phyloP scores from a whole-genome alignment of 2,888 invertebrate genomes.

The Dendrolimus houi region DNA sequence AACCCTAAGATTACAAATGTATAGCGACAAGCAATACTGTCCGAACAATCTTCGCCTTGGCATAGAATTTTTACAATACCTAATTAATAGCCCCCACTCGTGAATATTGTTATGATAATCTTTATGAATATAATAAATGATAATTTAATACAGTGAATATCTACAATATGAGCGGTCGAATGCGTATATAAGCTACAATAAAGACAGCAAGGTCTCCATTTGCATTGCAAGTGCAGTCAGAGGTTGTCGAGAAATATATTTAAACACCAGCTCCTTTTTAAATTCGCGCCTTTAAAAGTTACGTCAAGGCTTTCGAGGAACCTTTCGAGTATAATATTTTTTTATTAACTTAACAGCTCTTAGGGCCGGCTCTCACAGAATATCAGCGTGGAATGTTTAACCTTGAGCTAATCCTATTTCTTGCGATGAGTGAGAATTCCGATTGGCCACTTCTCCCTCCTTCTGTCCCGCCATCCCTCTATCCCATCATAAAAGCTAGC shows the following conservation, averaged over 20 bases:
- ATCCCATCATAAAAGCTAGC: too few relatives aligned
- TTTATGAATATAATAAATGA: slow-evolving; percentile 4
- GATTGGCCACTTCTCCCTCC: too few relatives aligned
- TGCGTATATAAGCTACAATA: neutral
- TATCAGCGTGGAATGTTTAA: too few relatives aligned
- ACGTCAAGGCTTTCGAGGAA: neutral
- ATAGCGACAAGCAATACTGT: neutral
- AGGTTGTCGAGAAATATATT: neutral
- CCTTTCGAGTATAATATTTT: neutral
- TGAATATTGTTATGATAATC: slow-evolving; percentile 24
- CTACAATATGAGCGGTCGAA: neutral
- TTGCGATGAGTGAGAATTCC: too few relatives aligned
- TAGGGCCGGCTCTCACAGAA: too few relatives aligned
- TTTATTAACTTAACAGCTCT: neutral
- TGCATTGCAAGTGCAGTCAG: neutral
- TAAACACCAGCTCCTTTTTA: neutral
- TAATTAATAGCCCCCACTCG: slow-evolving; percentile 27
- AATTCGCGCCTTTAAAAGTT: neutral
- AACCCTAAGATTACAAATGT: too few relatives aligned
- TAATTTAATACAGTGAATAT: slow-evolving; percentile 1
- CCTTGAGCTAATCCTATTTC: too few relatives aligned
- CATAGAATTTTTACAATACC: slow-evolving; percentile 41
- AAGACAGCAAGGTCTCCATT: neutral
- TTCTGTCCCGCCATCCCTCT: too few relatives aligned
- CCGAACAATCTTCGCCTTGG: slow-evolving; percentile 28